Evolutionary conservation across 1,140 invertebrate genomes (phyloP), one percentile per base, ranked within the genome.

Genomic region (Trachymyrmex septentrionalis): DNA sequence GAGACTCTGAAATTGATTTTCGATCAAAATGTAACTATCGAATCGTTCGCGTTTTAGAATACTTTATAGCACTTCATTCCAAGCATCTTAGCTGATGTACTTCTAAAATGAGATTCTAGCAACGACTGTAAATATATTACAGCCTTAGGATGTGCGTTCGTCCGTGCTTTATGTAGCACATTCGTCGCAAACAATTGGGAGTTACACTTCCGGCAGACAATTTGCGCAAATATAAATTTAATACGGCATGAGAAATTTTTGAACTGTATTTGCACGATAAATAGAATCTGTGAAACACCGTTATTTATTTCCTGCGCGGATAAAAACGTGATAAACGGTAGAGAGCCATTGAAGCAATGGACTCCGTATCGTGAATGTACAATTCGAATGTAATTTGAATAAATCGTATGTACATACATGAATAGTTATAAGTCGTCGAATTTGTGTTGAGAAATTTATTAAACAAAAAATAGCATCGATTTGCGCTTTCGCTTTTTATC

Each of bases 401-500:
- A 59, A 73, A 82, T 72, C 24, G 12, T 53, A 21, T 59, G 38
- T 30, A 44, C 16, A 24, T 69, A 38, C 21, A n/a, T 30, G 34
- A 82, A 72, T 72, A 34, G 3, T 38, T 71, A 44, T 59, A 30
- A 59, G 10, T 34, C 24, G 24, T 57, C 1, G 10, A 73, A 73
- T 19, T 82, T 59, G 10, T 6, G 12, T 53, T 16, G 0, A 16
- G 21, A 9, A 71, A 67, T 80, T 16, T 9, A 44, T 59, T 44
- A 34, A 81, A 14, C 14, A 21, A 38, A 27, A 59, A 73, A 10
- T 30, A 48, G 24, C 9, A 10, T 1, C 7, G 1, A 73, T 61
- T 30, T 72, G 10, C 12, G 48, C 66, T 82, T 73, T 73, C 67
- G 55, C 55, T 48, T 73, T 82, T 82, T 57, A 61, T 61, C 4